phyloP scores from a whole-genome alignment of 2,797 vertebrate genomes.

The Etheostoma perlongum region DNA sequence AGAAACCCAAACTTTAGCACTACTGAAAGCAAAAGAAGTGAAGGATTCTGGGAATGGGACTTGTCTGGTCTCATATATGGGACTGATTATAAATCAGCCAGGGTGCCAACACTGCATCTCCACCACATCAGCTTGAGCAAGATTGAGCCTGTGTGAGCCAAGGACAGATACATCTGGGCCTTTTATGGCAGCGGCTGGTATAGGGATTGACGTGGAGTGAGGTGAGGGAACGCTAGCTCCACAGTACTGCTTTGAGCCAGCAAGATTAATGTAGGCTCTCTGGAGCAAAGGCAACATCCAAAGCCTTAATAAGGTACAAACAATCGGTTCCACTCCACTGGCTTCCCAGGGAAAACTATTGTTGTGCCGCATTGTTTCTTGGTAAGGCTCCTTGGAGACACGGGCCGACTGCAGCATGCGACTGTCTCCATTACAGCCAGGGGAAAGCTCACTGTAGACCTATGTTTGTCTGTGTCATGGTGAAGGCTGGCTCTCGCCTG shows the following conservation, averaged over 20 bases:
- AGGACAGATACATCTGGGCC: constrained; percentile 56
- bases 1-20: constrained; percentile 48
- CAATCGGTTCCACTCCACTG: constrained; percentile 87
- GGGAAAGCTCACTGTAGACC: constrained; percentile 71
- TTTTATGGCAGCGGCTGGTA: constrained; percentile 70
- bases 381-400: constrained; percentile 79
- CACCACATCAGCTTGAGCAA: constrained; percentile 38
- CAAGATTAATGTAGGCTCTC: constrained; percentile 89
- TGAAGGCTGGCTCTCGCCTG: constrained; percentile 49
- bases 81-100: constrained; percentile 59
- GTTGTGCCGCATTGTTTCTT: constrained; percentile 86
- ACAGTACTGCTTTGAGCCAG: constrained; percentile 81
- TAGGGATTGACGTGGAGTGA: constrained; percentile 71
- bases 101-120: constrained; percentile 35
- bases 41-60: constrained; percentile 23
- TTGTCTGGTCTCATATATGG: constrained; percentile 34
- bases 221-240: constrained; percentile 73
- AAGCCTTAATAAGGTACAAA: constrained; percentile 91
- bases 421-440: constrained; percentile 79
- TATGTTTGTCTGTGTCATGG: constrained; percentile 74
- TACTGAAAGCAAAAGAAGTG: constrained; percentile 35
- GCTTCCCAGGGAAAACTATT: constrained; percentile 88
- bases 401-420: constrained; percentile 70
- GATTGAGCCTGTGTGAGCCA: constrained; percentile 58
- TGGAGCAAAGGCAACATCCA: constrained; percentile 88